Evolutionary conservation across 2,888 invertebrate genomes (phyloP), one percentile per base, ranked within the genome.

Genomic region (Acanthacorydalis orientalis): DNA sequence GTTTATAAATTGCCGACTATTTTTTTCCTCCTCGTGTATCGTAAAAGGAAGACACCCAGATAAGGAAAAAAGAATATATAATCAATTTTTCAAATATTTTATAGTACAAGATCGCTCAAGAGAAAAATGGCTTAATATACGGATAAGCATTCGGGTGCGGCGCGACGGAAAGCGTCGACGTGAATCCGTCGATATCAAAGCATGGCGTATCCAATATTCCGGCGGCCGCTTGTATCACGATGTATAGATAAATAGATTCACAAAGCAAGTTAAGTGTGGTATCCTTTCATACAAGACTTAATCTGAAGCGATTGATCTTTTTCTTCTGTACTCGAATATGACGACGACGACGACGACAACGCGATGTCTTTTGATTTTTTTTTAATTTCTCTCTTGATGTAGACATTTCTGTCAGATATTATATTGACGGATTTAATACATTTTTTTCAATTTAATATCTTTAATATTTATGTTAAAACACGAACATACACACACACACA

Each of bases 41-140:
- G 12, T 31, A 42, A 42, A 42, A 42, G 42, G 42, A 42, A 42
- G 10, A 42, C 42, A 15, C 42, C 12, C 39, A 38, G 42, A 42
- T 31, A n/a, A 42, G 42, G 41, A 42, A 42, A 42, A 42, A 42
- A 42, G 42, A 42, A 42, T 42, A 42, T 31, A 45, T 45, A 45
- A 45, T 45, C 45, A 45, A 45, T 45, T 45, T 45, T 45, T 45
- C 45, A 45, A 45, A 45, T 45, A 45, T 45, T 45, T 45, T 45
- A 45, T 45, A 45, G 16, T 15, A 15, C 16, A 32, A 11, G 45
- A 35, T 45, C 45, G 37, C 37, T 45, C 54, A 57, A 57, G 56
- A 55, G 54, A 56, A 60, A 60, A 61, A 61, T 60, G 58, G 60
- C 60, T 60, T 60, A 60, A 61, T 61, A 60, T 59, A 60, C 59